Percentiles rank a stretch among this genome's conserved stretches.
These are phyloP conservation scores for Limnephilus rhombicus DNA, from an alignment of 2,888 invertebrate species.

Conservation along the genomic window DNA sequence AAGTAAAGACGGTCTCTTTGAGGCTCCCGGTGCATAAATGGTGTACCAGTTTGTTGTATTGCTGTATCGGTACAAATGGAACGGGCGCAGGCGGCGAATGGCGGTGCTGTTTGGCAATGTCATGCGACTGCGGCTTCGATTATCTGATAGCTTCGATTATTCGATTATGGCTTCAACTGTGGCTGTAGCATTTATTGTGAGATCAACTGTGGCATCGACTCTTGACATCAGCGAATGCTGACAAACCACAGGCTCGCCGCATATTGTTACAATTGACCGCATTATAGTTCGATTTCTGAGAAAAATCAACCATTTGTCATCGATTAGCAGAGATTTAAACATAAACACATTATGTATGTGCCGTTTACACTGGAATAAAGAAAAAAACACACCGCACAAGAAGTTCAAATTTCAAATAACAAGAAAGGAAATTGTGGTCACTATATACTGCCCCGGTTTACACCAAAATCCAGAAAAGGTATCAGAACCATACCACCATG, in stretches of 20 bases:
- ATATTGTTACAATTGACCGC: neutral
- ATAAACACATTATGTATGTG: neutral
- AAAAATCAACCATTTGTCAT: neutral
- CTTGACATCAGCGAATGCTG: neutral
- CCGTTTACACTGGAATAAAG: neutral
- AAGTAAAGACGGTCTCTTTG: slow-evolving; percentile 18
- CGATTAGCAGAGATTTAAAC: neutral
- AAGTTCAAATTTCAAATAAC: no score
- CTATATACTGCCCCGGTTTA: no score
- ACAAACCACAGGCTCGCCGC: neutral
- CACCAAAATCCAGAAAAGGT: no score
- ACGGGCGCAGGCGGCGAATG: neutral
- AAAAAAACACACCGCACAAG: neutral
- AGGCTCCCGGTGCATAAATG: neutral
- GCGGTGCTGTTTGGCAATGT: neutral
- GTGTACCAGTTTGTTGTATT: neutral
- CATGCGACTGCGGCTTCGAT: neutral
- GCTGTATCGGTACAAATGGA: neutral
- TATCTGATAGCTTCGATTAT: neutral
- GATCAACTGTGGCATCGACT: neutral
- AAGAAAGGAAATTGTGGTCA: neutral
- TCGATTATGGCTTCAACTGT: neutral
- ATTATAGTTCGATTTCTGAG: neutral
- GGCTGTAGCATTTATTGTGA: neutral
- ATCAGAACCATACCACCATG: no score